Base-by-base conservation (phyloP, 1,140 invertebrate genomes). In the Pygmarrhopalites habei region DNA sequence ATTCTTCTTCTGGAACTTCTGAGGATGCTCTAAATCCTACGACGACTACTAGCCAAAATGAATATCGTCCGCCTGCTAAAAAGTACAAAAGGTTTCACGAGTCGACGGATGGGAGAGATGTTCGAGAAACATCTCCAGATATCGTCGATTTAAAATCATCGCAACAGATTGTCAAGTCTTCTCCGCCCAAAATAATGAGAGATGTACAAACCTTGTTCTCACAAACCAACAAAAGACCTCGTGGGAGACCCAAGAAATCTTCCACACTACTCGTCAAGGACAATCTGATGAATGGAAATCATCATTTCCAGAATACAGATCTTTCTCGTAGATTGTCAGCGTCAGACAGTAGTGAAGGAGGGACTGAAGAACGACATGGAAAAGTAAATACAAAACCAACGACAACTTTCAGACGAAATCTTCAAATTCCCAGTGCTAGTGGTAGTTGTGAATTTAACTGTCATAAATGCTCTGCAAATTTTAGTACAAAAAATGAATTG, bases 401-500 rank as follows among this genome's bases (percentile, higher is more conserved):
- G n/a, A n/a, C 5, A 56, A 57, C 4, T 55, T 26, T n/a, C 0
- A 19, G 21, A 32, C 26, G 12, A 43, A 19, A 5, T 21, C n/a
- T 39, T 25, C 21, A 25, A 21, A 23, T 44, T 10, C 39, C 43
- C 19, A 35, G 21, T n/a, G 21, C 41, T 29, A 10, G 10, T 46
- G 15, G 23, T 28, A 25, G 25, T 21, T 12, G 15, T 15, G 12
- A 15, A 41, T 47, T 43, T 19, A 56, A 29, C 3, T 66, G 65
- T 32, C 29, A 17, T 26, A 53, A 35, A 19, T 66, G 65, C 29
- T 59, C 56, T 47, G n/a, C 46, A 26, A 53, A 44, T 39, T 66
- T 66, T 46, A 15, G 23, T 23, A 62, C 60, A n/a, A 58, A 60
- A 59, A 29, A 49, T 47, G 65, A 66, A 35, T 30, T 66, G 60